Evolutionary conservation across 1,140 invertebrate species (phyloP).

Genomic region (Tribolium madens): DNA sequence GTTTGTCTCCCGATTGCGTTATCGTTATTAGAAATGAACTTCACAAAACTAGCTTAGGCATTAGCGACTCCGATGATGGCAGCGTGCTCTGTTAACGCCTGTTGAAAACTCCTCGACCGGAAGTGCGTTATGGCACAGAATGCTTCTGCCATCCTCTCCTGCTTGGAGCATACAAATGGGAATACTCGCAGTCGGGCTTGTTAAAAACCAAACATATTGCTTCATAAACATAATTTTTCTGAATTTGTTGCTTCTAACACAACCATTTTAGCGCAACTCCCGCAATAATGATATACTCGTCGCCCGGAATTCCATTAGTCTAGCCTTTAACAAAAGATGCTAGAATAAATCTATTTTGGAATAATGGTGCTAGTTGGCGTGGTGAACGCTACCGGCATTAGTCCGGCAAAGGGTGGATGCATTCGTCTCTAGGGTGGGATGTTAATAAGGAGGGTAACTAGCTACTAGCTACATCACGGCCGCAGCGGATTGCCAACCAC

Average conservation of each 20-base stretch:
- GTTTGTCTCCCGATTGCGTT: constrained; percentile 43
- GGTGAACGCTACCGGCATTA: constrained; percentile 8
- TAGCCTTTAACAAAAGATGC: constrained; percentile 22
- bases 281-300: constrained; percentile 29
- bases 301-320: constrained; percentile 35
- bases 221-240: constrained; percentile 39
- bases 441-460: constrained; percentile 52
- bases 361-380: constrained; percentile 40
- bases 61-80: constrained; percentile 29
- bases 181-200: constrained; percentile 19
- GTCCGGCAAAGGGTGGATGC: constrained; percentile 22
- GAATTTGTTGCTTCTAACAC: constrained; percentile 3
- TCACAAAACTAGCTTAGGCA: constrained; percentile 45
- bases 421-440: constrained; percentile 49
- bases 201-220: constrained; percentile 42
- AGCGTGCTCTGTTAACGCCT: constrained; percentile 39
- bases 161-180: constrained; percentile 34
- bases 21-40: constrained; percentile 49
- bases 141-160: constrained; percentile 33
- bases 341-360: constrained; percentile 33
- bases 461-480: constrained; percentile 41
- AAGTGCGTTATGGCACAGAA: constrained; percentile 41
- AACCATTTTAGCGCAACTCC: constrained; percentile 1
- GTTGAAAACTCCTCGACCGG: constrained; percentile 34
- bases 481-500: constrained; percentile 42